Evolutionary conservation across 2,113 vertebrate species (phyloP).

Genomic region (Anoura caudifer): DNA sequence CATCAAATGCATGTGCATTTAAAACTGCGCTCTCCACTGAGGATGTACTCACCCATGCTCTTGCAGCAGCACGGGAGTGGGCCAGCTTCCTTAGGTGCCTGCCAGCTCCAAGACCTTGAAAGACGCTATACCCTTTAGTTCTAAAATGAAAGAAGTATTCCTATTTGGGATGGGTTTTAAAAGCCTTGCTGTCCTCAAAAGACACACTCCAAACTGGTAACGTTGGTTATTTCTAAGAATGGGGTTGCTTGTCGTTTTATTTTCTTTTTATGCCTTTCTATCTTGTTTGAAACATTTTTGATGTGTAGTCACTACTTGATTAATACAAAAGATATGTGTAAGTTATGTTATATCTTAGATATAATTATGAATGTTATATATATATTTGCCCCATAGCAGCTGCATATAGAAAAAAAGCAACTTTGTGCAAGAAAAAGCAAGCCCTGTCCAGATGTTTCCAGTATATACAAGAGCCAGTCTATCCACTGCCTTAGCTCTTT

Average conservation of each 20-base stretch:
- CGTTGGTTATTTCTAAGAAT: not conserved
- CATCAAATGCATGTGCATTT: not conserved
- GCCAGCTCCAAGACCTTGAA: not conserved
- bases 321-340: not conserved
- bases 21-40: not conserved
- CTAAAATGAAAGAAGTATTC: not conserved
- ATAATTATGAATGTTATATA: not conserved
- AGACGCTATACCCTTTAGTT: not conserved
- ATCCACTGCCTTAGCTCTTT: not conserved
- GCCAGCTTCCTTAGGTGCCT: not conserved
- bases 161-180: constrained; percentile 1
- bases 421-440: not conserved
- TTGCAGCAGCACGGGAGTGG: not conserved
- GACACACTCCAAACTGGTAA: not conserved
- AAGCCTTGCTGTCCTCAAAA: not conserved
- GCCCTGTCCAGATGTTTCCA: not conserved
- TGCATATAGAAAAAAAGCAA: not conserved
- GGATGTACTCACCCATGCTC: not conserved
- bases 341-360: not conserved
- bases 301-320: not conserved
- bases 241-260: not conserved
- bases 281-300: not conserved
- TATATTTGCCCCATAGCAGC: not conserved
- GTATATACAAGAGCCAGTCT: not conserved
- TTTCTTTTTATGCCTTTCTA: not conserved